Base-by-base conservation (phyloP, 2,888 invertebrate species). In the Idaea aversata region DNA sequence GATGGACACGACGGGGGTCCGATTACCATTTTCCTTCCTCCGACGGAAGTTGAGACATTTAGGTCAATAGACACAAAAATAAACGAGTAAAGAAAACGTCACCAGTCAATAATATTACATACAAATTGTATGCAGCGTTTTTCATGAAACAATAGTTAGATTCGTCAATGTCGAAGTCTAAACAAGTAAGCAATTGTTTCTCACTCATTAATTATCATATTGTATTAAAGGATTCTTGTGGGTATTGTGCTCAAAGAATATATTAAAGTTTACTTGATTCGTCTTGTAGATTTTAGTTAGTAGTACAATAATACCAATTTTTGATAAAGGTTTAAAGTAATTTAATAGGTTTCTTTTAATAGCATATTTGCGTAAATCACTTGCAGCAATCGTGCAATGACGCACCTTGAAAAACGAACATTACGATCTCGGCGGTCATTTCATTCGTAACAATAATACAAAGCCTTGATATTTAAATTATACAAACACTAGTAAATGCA, bases 141-240 rank as follows among this genome's bases (percentile, higher is more conserved):
- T 47, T 47, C 47, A 47, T 47, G 13, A 47, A 47, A 47, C 47
- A 47, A 47, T 47, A 47, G 47, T 47, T 47, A 47, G 47, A 47
- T 47, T 47, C 47, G 13, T 47, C 47, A 47, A 47, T 47, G 47
- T 47, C 47, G 47, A 47, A 10, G 47, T 47, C 47, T 47, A 47
- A 47, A 47, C 47, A 47, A 47, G 47, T 47, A 47, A 47, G 47
- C 47, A 47, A 47, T 47, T 47, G 47, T 47, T 47, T 47, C 47
- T 47, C 47, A 47, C 47, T 47, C 47, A 10, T 47, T 47, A 25
- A 25, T 25, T 25, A 25, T 25, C 25, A 47, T 47, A 3, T 13
- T 47, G 47, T 47, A 47, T 47, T 47, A 10, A 47, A 47, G 47
- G 47, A 47, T 47, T 10, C 47, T 47, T 47, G 47, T 47, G 7